Conservation (phyloP, 2,113 vertebrate species). For the Channa argus region DNA sequence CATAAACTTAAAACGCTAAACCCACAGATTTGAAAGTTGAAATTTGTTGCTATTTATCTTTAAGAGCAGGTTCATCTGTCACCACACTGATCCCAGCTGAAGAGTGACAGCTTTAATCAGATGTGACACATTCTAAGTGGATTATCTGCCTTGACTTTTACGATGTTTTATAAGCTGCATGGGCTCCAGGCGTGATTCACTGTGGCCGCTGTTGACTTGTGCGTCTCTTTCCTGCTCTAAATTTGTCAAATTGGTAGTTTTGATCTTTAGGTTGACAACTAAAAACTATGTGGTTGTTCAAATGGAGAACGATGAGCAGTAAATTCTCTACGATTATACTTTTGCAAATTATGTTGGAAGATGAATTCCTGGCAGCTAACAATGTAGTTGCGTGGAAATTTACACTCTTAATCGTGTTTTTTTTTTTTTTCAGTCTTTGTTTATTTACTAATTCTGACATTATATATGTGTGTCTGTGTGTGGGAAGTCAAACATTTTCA, state of each 20-base stretch:
- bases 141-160: conserved; percentile 70
- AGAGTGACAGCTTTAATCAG: conserved; percentile 63
- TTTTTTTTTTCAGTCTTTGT: background rate
- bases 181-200: conserved; percentile 56
- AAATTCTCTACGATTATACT: conserved; percentile 64
- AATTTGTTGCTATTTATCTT: conserved; percentile 25
- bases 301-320: conserved; percentile 54
- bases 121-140: conserved; percentile 67
- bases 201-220: conserved; percentile 60
- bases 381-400: conserved; percentile 27
- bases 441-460: conserved; percentile 20
- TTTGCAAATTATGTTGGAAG: conserved; percentile 49
- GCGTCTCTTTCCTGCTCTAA: conserved; percentile 62
- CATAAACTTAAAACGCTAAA: conserved; percentile 18
- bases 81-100: conserved; percentile 52
- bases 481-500: too few relatives aligned
- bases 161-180: conserved; percentile 64
- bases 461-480: conserved; percentile 19
- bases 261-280: conserved; percentile 67
- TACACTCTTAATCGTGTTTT: conserved; percentile 4
- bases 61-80: conserved; percentile 60
- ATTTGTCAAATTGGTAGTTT: conserved; percentile 70
- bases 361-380: conserved; percentile 48
- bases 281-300: conserved; percentile 57
- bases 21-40: conserved; percentile 15